Base-by-base conservation (phyloP, 1,140 invertebrate species). In the Drosophila virilis region DNA sequence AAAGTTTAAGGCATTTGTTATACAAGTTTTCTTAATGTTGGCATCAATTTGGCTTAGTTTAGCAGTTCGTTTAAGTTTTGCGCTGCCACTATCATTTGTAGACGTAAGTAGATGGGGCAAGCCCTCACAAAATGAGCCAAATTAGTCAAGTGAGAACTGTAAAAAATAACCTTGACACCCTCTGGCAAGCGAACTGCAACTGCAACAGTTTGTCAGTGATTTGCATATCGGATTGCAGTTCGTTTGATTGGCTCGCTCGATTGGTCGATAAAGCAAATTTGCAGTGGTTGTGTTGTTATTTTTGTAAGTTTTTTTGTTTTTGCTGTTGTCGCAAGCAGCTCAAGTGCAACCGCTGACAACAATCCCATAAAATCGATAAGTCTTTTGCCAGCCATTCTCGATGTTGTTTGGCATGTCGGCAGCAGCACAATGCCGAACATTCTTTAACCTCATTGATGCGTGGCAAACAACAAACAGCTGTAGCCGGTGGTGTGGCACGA, bases 181-280 rank as follows among this genome's bases (percentile, higher is more conserved):
- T 22, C 12, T 12, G 33, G 58, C 37, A 54, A 35, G 8, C 50
- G 17, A 46, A 40, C 37, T 32, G 48, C 17, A 42, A 70, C 46
- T 57, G 77, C 69, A 88, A 76, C 83, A 88, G 68, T 86, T 86
- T 88, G 72, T 51, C 48, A 54, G 67, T 48, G 74, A 89, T 89
- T 89, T 89, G 84, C 80, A 84, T 89, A 88, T 84, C 80, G 66
- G 68, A 80, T 88, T 68, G 67, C 84, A 77, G 58, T 50, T 64
- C 66, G 73, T 68, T 75, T 81, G 80, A 77, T 78, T 86, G 74
- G 69, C 58, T 70, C 48, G 68, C 68, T 64, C 61, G 61, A 66
- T 65, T 66, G 69, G 35, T 15, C 57, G 70, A 68, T 68, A 68
- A 50, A 66, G 57, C 46, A 58, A 55, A 17, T 7, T 35, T 68